Evolutionary conservation across 1,140 invertebrate genomes (phyloP).

Genomic region (Neodiprion virginianus): DNA sequence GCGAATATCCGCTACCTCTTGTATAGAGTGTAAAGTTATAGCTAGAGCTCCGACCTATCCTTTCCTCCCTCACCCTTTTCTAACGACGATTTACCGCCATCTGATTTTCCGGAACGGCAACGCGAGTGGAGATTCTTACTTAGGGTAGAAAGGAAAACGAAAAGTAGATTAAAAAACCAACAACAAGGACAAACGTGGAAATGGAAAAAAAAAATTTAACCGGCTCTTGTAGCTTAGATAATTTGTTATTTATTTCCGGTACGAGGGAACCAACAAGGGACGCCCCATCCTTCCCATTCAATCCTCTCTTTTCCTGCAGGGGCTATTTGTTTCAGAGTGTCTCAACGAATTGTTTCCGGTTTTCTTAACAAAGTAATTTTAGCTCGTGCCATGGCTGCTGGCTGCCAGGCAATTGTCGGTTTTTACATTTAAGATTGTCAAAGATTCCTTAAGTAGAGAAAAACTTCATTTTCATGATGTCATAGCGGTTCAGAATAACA

Average conservation of each 20-base stretch:
- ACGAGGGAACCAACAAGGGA: not conserved
- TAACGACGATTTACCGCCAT: not conserved
- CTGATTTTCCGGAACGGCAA: not conserved
- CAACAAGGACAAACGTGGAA: too few species aligned
- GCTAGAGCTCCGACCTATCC: not conserved
- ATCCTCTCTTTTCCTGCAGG: not conserved
- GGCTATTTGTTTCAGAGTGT: not conserved
- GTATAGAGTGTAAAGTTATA: not conserved
- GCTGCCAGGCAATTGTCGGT: too few species aligned
- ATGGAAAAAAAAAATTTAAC: not conserved
- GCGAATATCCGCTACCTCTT: not conserved
- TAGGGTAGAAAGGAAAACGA: not conserved
- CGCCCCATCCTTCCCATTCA: not conserved
- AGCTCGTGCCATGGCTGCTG: too few species aligned
- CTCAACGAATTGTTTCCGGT: not conserved
- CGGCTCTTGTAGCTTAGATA: conserved; percentile 5
- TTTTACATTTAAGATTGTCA: too few species aligned
- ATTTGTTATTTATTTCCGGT: not conserved
- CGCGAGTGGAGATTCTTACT: not conserved
- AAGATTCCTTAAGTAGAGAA: too few species aligned
- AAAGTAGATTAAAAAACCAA: too few species aligned
- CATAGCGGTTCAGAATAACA: too few species aligned
- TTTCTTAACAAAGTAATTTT: not conserved
- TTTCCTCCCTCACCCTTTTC: not conserved
- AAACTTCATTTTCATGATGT: too few species aligned